Evolutionary conservation across 2,113 vertebrate species (phyloP).

Genomic region (Loxodonta africana): DNA sequence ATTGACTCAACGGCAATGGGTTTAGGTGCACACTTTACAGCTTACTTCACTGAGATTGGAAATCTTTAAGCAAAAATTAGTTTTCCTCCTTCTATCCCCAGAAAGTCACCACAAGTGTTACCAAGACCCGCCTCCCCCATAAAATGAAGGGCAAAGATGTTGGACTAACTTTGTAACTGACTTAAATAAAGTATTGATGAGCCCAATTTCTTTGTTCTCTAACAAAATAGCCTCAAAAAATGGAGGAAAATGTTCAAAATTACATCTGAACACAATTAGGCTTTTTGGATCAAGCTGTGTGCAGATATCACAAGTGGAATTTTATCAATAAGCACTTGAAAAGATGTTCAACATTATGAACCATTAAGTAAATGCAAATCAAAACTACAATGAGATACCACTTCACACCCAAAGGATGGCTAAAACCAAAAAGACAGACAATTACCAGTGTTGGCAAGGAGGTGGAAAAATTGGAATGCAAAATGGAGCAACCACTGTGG

Average conservation of each 20-base stretch:
- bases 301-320: neutral
- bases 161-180: neutral
- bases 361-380: neutral
- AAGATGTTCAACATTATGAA: neutral
- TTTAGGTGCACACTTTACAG: neutral
- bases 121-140: neutral
- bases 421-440: neutral
- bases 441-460: neutral
- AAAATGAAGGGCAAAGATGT: neutral
- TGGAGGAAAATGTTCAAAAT: neutral
- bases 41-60: neutral
- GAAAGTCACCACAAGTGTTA: neutral
- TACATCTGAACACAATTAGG: neutral
- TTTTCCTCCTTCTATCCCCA: neutral
- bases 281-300: neutral
- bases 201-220: neutral
- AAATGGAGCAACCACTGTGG: neutral
- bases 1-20: no score
- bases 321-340: conserved; percentile 32
- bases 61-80: neutral
- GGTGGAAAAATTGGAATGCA: neutral
- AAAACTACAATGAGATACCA: neutral
- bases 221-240: neutral
- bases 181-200: neutral
- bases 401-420: neutral